Base-by-base conservation (phyloP, 2,113 vertebrate species). In the Aplodontia rufa region DNA sequence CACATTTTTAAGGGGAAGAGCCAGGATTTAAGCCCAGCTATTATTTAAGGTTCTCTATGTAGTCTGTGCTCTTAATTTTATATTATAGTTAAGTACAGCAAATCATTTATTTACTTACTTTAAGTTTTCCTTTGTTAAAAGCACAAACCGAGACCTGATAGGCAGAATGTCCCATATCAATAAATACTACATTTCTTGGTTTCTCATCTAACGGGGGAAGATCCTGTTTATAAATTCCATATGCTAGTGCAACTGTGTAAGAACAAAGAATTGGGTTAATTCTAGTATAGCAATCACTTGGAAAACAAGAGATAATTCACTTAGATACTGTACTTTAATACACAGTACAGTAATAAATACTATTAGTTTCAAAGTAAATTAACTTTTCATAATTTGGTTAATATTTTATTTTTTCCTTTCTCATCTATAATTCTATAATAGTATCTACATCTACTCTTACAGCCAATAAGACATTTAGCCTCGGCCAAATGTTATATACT, bases 151-250 rank as follows among this genome's bases (percentile, higher is more conserved):
- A 99, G 92, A 99, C 98, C 96, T 99, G 99, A 97, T 99, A 99
- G 0, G 99, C 99, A 93, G 99, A 99, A 98, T 99, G 99, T 11
- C 99, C 99, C 98, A 99, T 99, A 96, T 99, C 99, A 90, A 99
- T 99, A 98, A 99, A 99, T 49, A 99, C 98, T 91, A 99, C 99
- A 76, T 99, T 99, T 97, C 99, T 99, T 80, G 99, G 99, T 96
- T 98, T 99, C 96, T 99, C 99, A 86, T 99, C 99, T 96, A 99
- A 98, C 40, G 97, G 96, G 0, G 99, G 99, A 88, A 99, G 98
- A 97, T 99, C 99, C 96, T 99, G 99, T 97, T 99, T 99, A 98
- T 99, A 99, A 98, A 99, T 99, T 91, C 99, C 99, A 96, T 99
- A 99, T 28, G 99, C 99, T 94, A 99, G 98, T 4, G 99, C 99